Conservation (phyloP, 2,797 vertebrate species). For the Pseudochirops corinnae region DNA sequence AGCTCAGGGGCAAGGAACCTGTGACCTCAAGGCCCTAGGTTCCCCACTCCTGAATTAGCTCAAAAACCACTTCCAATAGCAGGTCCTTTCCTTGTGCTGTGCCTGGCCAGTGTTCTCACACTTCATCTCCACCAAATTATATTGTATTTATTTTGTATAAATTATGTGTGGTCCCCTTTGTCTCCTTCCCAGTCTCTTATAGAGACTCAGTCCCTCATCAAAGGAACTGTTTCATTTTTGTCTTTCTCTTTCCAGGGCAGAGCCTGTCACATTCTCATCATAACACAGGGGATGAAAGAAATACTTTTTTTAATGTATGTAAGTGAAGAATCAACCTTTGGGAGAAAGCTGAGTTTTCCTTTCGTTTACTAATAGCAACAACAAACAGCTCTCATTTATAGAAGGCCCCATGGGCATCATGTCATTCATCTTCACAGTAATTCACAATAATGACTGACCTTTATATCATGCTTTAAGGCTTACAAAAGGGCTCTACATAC, state of each 20-base stretch:
- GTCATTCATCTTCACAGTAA: background rate
- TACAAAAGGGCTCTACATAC: background rate
- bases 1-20: background rate
- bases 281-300: background rate
- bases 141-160: background rate
- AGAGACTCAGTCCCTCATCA: background rate
- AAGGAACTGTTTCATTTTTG: background rate
- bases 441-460: background rate
- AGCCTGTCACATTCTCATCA: background rate
- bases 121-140: background rate
- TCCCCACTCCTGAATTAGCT: background rate
- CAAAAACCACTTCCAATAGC: background rate
- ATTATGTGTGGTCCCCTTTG: background rate
- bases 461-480: background rate
- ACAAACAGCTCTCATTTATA: background rate
- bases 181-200: background rate
- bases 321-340: background rate
- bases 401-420: background rate
- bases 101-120: background rate
- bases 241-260: background rate
- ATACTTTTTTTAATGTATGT: background rate
- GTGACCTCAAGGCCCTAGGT: no score
- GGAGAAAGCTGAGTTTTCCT: background rate
- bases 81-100: background rate
- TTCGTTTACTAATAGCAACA: background rate